These are phyloP conservation scores for Esox niger DNA, from an alignment of 2,113 vertebrate species.

Conservation along the genomic window DNA sequence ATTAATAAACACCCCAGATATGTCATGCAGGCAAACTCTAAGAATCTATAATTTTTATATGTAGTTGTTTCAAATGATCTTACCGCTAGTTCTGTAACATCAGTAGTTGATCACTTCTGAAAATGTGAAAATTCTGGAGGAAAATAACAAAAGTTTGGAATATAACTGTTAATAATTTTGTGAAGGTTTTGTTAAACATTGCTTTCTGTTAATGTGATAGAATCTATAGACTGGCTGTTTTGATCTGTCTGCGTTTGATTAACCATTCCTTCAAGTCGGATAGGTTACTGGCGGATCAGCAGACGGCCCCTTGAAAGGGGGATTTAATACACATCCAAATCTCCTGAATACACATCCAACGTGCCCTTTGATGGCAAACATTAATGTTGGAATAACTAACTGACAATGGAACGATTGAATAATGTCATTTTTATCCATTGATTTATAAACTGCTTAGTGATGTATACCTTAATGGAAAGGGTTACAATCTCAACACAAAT, in stretches of 20 bases:
- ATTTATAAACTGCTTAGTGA: neutral
- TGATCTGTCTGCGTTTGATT: constrained; percentile 73
- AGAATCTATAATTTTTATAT: too few species aligned
- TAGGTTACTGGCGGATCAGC: constrained; percentile 61
- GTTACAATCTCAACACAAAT: too few species aligned
- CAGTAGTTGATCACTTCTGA: too few species aligned
- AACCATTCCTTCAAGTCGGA: constrained; percentile 69
- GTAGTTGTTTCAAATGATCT: neutral
- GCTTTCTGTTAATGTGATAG: constrained; percentile 70
- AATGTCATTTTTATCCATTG: neutral
- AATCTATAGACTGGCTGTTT: constrained; percentile 64
- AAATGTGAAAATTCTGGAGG: too few species aligned
- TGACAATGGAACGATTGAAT: neutral
- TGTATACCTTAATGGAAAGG: too few species aligned
- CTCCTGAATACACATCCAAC: constrained; percentile 45
- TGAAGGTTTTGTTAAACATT: too few species aligned
- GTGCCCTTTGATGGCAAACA: constrained; percentile 52
- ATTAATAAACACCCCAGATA: too few species aligned
- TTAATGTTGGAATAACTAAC: constrained; percentile 29
- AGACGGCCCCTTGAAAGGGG: constrained; percentile 64
- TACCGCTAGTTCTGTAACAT: too few species aligned
- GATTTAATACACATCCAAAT: constrained; percentile 57
- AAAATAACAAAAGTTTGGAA: too few species aligned
- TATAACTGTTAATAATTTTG: too few species aligned
- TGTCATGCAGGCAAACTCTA: too few species aligned